Evolutionary conservation across 2,113 vertebrate species (phyloP), one percentile per base, ranked within the genome.

Genomic region (Brachirus orientalis): DNA sequence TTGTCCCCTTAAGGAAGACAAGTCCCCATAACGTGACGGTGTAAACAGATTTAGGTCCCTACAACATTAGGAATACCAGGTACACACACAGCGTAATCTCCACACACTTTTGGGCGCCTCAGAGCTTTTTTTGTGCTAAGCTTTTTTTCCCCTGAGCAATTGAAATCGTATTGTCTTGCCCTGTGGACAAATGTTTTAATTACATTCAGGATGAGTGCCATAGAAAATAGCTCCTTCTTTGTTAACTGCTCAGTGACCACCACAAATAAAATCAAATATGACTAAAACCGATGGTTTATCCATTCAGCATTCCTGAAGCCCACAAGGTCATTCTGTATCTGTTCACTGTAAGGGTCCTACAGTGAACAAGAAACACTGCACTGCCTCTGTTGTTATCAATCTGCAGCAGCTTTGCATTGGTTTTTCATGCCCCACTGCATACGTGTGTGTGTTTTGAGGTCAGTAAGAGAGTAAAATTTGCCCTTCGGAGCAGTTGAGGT

Each of bases 301-400:
- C n/a, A n/a, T 7, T 43, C 56, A 28, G 45, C 44, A 44, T 63
- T 33, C 56, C 19, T 51, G 16, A 51, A 53, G n/a, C 36, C 46
- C 13, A 70, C 61, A 64, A n/a, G 63, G 70, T 72, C 61, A 45
- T 6, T 4, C 28, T 28, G 28, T 28, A 17, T 41, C 12, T 75
- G 36, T 37, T 43, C n/a, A 6, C 16, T 41, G 28, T 11, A 8
- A 33, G 20, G 61, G 7, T 40, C 45, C 22, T 47, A 16, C 41
- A 43, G 63, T n/a, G n/a, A n/a, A n/a, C n/a, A n/a, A n/a, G n/a
- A n/a, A n/a, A n/a, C n/a, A n/a, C n/a, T n/a, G n/a, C n/a, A n/a
- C n/a, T n/a, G n/a, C n/a, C n/a, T n/a, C 36, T 54, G 13, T 35
- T 72, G 40, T 62, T 54, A 70, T 66, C 65, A 66, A 64, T 22